phyloP scores from a whole-genome alignment of 2,797 vertebrate genomes.

The Peromyscus eremicus region DNA sequence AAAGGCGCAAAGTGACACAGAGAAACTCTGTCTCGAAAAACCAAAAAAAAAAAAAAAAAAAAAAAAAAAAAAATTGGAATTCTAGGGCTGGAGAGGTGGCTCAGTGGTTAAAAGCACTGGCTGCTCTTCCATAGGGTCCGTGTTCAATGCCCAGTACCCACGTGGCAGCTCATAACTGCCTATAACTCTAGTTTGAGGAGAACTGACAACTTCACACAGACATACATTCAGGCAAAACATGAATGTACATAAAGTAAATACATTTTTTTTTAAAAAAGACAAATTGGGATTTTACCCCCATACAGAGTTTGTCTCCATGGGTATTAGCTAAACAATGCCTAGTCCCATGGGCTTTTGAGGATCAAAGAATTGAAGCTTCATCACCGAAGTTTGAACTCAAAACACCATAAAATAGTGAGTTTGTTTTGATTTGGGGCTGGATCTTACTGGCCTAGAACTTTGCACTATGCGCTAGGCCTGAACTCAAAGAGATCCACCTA shows the following conservation, averaged over 20 bases:
- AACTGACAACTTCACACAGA: too few relatives aligned
- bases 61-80: background rate
- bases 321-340: background rate
- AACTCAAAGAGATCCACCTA: background rate
- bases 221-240: too few relatives aligned
- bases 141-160: background rate
- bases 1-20: too few relatives aligned
- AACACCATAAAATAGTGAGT: background rate
- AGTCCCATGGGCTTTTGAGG: background rate
- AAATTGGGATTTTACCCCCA: too few relatives aligned
- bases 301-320: background rate
- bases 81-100: background rate
- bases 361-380: background rate
- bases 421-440: background rate
- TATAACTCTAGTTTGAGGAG: too few relatives aligned
- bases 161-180: background rate
- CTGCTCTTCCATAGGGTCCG: background rate
- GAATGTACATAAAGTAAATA: too few relatives aligned
- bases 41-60: too few relatives aligned
- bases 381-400: background rate
- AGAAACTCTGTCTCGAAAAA: too few relatives aligned
- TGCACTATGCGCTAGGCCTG: background rate
- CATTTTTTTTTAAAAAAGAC: too few relatives aligned
- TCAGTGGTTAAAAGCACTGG: background rate
- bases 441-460: background rate